phyloP scores from a whole-genome alignment of 2,888 invertebrate species.

The Cryptophagus acutangulus region DNA sequence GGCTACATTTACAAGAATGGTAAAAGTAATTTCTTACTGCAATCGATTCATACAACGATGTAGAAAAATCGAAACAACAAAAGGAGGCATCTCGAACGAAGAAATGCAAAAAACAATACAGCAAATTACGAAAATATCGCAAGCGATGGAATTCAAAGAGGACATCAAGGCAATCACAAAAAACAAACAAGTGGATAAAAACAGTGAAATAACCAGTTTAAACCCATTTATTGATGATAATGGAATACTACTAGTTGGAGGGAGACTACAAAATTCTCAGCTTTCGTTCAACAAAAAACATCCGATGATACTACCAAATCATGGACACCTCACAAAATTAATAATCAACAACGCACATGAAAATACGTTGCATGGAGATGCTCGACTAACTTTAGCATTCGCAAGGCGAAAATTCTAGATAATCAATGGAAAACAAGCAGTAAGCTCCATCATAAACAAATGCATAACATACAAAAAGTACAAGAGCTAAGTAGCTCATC shows the following conservation, averaged over 20 bases:
- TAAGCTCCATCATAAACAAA: too few relatives aligned
- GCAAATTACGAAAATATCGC: neutral
- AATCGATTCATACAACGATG: neutral
- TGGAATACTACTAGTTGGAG: neutral
- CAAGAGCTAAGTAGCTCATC: too few relatives aligned
- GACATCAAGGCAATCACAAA: neutral
- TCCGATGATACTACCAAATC: too few relatives aligned
- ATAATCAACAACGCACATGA: neutral
- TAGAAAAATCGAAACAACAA: neutral
- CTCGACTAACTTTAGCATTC: too few relatives aligned
- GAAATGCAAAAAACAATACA: neutral
- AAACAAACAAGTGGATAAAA: neutral
- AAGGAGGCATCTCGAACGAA: too few relatives aligned
- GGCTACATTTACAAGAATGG: too few relatives aligned
- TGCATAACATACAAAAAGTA: too few relatives aligned
- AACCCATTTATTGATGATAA: neutral
- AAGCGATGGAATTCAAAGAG: neutral
- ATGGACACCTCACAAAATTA: neutral
- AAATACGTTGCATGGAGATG: too few relatives aligned
- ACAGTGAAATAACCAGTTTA: neutral
- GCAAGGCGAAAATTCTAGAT: too few relatives aligned
- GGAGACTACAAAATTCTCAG: neutral
- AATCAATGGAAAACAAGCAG: too few relatives aligned
- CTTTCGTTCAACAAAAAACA: too few relatives aligned
- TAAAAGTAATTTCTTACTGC: conserved; percentile 1